Base-by-base conservation (phyloP, 2,888 invertebrate genomes). In the Isotomurus palustris region DNA sequence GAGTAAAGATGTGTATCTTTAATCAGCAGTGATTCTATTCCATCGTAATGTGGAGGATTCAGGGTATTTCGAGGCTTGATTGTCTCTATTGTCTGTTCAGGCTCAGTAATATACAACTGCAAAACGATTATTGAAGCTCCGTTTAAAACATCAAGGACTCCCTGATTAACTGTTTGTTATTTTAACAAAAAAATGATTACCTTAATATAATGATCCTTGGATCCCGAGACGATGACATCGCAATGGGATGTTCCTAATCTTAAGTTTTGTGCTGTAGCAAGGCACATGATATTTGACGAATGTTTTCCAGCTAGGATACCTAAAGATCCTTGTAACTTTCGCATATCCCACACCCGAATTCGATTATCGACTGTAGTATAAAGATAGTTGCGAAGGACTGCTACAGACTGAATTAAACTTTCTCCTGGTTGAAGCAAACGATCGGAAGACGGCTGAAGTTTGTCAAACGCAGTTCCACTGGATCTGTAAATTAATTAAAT, bases 41-140 rank as follows among this genome's bases (percentile, higher is more conserved):
- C 91, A 75, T 91, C 91, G 75, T 91, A 91, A 77, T 91, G 91
- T 5, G 91, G 91, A 14, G 91, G 91, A 70, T 86, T 84, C 1
- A 57, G 43, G 40, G 51, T 57, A 38, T 44, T 45, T 17, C n/a
- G 17, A 25, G 51, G 38, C 28, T 28, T 27, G 4, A 28, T 17
- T 25, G 25, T 28, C 17, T 47, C 47, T 3, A 47, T 17, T 28
- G 47, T 10, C 47, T 47, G 27, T 21, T 27, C 6, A 41, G 19
- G 28, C 44, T 25, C 22, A 24, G 21, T 28, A 8, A n/a, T 36
- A 32, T 55, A 10, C 29, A 44, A 45, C 35, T 17, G n/a, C 28
- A 53, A 35, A n/a, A n/a, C n/a, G n/a, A n/a, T n/a, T n/a, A n/a
- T n/a, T n/a, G n/a, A n/a, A n/a, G n/a, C n/a, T n/a, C n/a, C n/a